Conservation (phyloP, 2,888 invertebrate genomes). For the Leucoptera coffeella region DNA sequence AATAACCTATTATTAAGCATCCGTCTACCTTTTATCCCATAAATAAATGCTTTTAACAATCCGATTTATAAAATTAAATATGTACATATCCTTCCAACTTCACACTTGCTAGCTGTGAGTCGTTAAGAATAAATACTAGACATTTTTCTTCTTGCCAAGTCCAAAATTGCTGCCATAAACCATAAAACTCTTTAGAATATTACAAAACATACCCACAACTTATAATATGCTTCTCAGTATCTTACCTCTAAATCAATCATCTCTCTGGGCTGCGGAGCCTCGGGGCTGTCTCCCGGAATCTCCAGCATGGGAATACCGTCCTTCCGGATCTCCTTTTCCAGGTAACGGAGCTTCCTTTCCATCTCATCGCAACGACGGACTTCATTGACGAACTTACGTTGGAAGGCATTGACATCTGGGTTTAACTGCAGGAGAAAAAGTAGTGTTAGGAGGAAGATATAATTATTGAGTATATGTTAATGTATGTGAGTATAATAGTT, state of each 20-base stretch:
- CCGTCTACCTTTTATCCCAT: too few relatives aligned
- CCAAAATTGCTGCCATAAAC: conserved; percentile 96
- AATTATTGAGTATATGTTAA: too few relatives aligned
- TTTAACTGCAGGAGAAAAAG: conserved; percentile 64
- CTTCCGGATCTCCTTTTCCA: conserved; percentile 95
- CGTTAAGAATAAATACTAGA: too few relatives aligned
- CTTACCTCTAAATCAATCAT: conserved; percentile 96
- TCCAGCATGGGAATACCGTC: conserved; percentile 97
- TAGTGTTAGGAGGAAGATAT: too few relatives aligned
- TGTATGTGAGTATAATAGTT: too few relatives aligned
- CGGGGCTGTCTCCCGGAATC: conserved; percentile 94
- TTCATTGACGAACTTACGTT: conserved; percentile 97
- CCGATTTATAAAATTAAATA: too few relatives aligned
- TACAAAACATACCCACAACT: too few relatives aligned
- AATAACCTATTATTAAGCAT: too few relatives aligned
- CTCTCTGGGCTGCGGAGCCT: conserved; percentile 98
- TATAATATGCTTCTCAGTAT: too few relatives aligned
- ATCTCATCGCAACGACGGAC: conserved; percentile 97
- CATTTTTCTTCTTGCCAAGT: conserved; percentile 95
- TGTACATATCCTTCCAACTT: conserved; percentile 98
- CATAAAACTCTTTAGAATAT: too few relatives aligned
- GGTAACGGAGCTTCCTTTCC: conserved; percentile 92
- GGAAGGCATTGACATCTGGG: conserved; percentile 96
- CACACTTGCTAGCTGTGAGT: conserved; percentile 97
- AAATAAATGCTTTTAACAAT: too few relatives aligned